Conservation (phyloP, 2,113 vertebrate genomes). For the Trichomycterus rosablanca region DNA sequence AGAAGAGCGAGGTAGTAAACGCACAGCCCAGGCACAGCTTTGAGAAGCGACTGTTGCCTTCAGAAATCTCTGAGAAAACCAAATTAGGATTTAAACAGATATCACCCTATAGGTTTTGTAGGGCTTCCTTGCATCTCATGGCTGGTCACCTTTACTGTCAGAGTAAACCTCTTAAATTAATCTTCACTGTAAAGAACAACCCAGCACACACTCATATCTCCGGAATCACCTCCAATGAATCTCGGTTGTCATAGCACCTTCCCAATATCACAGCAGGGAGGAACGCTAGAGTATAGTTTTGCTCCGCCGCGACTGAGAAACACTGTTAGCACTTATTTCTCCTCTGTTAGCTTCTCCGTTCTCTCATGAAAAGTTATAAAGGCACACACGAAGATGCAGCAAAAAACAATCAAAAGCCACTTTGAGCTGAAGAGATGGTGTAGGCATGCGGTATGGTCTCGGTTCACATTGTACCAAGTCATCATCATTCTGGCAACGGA, state of each 20-base stretch:
- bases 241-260: constrained; percentile 51
- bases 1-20: constrained; percentile 35
- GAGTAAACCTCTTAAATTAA: constrained; percentile 45
- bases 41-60: constrained; percentile 40
- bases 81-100: constrained; percentile 43
- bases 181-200: constrained; percentile 46
- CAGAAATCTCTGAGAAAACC: constrained; percentile 39
- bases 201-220: constrained; percentile 43
- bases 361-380: constrained; percentile 1
- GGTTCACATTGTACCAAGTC: constrained; percentile 7
- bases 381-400: background rate
- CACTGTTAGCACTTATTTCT: constrained; percentile 43
- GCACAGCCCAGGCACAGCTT: constrained; percentile 30
- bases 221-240: constrained; percentile 46
- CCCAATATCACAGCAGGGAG: constrained; percentile 41
- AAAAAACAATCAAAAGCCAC: constrained; percentile 7
- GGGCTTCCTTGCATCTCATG: constrained; percentile 41
- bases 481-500: constrained; percentile 3
- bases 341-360: constrained; percentile 22
- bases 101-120: constrained; percentile 44
- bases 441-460: constrained; percentile 24
- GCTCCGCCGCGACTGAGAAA: constrained; percentile 38
- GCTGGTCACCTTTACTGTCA: constrained; percentile 54
- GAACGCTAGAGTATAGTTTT: constrained; percentile 31
- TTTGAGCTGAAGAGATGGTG: constrained; percentile 2